Evolutionary conservation across 2,113 vertebrate genomes (phyloP).

Genomic region (Rissa tridactyla): DNA sequence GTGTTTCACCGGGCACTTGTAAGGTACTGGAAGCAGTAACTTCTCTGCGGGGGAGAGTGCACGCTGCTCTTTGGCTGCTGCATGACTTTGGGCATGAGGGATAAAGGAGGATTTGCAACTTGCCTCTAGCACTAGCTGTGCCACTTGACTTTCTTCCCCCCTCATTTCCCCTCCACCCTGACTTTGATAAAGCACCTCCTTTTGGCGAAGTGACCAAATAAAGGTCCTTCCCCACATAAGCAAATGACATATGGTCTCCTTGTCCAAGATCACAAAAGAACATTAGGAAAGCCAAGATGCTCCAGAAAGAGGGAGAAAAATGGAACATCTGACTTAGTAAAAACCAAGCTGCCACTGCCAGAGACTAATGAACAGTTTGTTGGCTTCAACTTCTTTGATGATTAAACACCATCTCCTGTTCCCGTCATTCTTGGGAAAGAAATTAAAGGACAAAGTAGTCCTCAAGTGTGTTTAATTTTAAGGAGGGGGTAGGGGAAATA

Average conservation of each 20-base stretch:
- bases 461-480: conserved; percentile 24
- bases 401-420: conserved; percentile 62
- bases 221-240: conserved; percentile 5
- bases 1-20: background rate
- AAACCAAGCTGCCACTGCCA: conserved; percentile 61
- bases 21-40: background rate
- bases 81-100: background rate
- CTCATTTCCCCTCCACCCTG: background rate
- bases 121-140: background rate
- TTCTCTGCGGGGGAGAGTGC: background rate
- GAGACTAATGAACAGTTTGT: conserved; percentile 65
- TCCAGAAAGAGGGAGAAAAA: conserved; percentile 56
- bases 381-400: conserved; percentile 66
- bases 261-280: conserved; percentile 57
- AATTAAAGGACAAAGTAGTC: conserved; percentile 58
- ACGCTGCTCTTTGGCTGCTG: background rate
- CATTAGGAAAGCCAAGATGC: conserved; percentile 58
- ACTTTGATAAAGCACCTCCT: conserved; percentile 25
- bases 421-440: conserved; percentile 39
- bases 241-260: conserved; percentile 46
- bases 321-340: conserved; percentile 60
- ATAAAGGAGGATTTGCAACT: background rate
- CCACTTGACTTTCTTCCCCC: background rate
- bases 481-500: background rate
- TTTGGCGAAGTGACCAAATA: conserved; percentile 33